These are phyloP conservation scores for Pedetes capensis DNA, from an alignment of 2,113 vertebrate species.

Conservation along the genomic window DNA sequence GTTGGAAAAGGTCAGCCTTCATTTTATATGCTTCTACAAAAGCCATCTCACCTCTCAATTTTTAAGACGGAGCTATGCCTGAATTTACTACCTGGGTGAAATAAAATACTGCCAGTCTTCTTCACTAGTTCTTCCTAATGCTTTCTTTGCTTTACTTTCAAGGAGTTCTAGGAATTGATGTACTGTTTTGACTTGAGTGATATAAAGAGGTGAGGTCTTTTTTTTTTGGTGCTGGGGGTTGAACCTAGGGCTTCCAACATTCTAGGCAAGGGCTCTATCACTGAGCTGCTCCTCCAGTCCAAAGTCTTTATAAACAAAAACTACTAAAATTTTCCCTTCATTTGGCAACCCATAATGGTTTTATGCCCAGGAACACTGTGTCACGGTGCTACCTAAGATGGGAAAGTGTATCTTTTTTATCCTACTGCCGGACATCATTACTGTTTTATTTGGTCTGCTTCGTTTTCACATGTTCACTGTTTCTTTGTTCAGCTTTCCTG, in stretches of 20 bases:
- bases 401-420: not conserved
- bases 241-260: not conserved
- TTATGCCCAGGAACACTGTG: not conserved
- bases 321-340: not conserved
- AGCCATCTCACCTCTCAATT: not conserved
- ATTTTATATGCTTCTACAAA: slow-evolving; percentile 26
- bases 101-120: not conserved
- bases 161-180: not conserved
- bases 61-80: not conserved
- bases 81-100: not conserved
- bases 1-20: slow-evolving; percentile 35
- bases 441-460: not conserved
- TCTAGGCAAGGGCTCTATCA: too few relatives aligned
- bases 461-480: not conserved
- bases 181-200: not conserved
- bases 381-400: not conserved
- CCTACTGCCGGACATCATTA: not conserved
- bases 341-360: not conserved
- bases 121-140: not conserved
- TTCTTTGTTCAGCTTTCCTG: not conserved
- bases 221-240: not conserved
- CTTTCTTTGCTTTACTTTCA: not conserved
- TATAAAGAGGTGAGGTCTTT: not conserved
- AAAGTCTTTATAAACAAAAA: not conserved
- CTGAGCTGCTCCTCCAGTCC: not conserved